These are phyloP conservation scores for Agrotis exclamationis DNA, from an alignment of 2,888 invertebrate genomes.

Conservation along the genomic window DNA sequence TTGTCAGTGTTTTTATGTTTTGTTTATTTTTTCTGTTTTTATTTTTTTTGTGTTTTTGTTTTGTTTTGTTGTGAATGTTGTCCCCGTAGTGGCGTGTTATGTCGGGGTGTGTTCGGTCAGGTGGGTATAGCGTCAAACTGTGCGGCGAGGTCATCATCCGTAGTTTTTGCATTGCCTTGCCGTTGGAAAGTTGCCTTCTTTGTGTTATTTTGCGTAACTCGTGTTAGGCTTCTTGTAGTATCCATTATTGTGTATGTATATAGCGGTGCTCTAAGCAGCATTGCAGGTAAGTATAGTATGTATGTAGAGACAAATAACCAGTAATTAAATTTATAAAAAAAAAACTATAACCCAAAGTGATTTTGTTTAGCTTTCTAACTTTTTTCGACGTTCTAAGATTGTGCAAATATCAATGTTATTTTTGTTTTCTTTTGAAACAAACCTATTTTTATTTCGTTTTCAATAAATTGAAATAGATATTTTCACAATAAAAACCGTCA, in stretches of 20 bases:
- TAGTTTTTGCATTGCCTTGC: slow-evolving; percentile 85
- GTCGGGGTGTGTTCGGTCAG: slow-evolving; percentile 83
- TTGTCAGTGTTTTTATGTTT: slow-evolving; percentile 80
- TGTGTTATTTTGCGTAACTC: slow-evolving; percentile 88
- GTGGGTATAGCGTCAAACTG: slow-evolving; percentile 87
- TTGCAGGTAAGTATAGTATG: slow-evolving; percentile 81
- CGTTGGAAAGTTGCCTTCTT: slow-evolving; percentile 81
- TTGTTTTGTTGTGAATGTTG: slow-evolving; percentile 85
- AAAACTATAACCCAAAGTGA: slow-evolving; percentile 70
- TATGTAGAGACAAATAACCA: slow-evolving; percentile 75
- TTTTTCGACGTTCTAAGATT: slow-evolving; percentile 77
- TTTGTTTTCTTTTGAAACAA: slow-evolving; percentile 11
- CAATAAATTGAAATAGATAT: slow-evolving; percentile 55
- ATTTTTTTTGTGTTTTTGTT: slow-evolving; percentile 73
- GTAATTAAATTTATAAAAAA: slow-evolving; percentile 65
- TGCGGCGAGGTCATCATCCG: slow-evolving; percentile 74
- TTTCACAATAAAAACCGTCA: slow-evolving; percentile 80
- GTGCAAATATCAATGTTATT: slow-evolving; percentile 76
- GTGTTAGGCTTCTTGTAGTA: slow-evolving; percentile 89
- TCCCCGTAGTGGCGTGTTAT: slow-evolving; percentile 79
- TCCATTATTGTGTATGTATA: slow-evolving; percentile 82
- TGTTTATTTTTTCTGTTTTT: slow-evolving; percentile 73
- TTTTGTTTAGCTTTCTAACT: slow-evolving; percentile 83
- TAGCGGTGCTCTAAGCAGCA: slow-evolving; percentile 75
- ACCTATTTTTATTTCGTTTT: neutral